These are phyloP conservation scores for Dendrophyllia cribrosa DNA, from an alignment of 64 coral and sea anemone species.

Conservation along the genomic window DNA sequence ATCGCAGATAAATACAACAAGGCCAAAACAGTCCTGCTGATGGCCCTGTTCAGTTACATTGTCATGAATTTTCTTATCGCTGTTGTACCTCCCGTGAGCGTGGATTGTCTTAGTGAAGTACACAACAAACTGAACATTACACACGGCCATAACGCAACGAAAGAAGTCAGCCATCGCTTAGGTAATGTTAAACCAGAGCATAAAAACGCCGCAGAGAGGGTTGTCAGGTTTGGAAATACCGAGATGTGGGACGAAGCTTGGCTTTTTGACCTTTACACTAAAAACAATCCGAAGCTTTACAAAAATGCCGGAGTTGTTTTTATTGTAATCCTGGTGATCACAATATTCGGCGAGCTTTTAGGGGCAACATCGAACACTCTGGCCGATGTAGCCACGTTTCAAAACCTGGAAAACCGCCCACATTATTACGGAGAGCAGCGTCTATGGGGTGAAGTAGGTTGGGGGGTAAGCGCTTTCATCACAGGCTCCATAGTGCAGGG, in stretches of 20 bases:
- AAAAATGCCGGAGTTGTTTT: constrained; percentile 88
- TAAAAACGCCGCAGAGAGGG: neutral
- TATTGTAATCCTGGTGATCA: constrained; percentile 75
- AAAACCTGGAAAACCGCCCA: constrained; percentile 85
- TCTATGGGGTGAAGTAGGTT: constrained; percentile 86
- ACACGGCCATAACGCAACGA: constrained; percentile 23
- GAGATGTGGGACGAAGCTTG: constrained; percentile 83
- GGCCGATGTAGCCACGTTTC: constrained; percentile 88
- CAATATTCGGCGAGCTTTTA: constrained; percentile 79
- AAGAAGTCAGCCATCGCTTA: neutral
- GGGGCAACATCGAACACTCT: constrained; percentile 89
- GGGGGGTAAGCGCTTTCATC: constrained; percentile 87
- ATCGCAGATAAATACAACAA: constrained; percentile 97
- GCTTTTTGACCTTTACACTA: constrained; percentile 89
- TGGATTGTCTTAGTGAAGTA: constrained; percentile 83
- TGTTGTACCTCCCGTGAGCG: constrained; percentile 81
- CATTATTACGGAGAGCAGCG: constrained; percentile 88
- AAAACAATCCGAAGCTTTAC: constrained; percentile 72
- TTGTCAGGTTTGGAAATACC: constrained; percentile 54
- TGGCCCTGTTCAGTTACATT: constrained; percentile 82
- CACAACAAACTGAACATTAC: constrained; percentile 76
- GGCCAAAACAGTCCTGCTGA: constrained; percentile 72
- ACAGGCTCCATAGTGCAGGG: constrained; percentile 81
- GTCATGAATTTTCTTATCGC: constrained; percentile 77
- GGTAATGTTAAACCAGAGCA: neutral